Evolutionary conservation across 2,888 invertebrate species (phyloP).

Genomic region (Actias luna): DNA sequence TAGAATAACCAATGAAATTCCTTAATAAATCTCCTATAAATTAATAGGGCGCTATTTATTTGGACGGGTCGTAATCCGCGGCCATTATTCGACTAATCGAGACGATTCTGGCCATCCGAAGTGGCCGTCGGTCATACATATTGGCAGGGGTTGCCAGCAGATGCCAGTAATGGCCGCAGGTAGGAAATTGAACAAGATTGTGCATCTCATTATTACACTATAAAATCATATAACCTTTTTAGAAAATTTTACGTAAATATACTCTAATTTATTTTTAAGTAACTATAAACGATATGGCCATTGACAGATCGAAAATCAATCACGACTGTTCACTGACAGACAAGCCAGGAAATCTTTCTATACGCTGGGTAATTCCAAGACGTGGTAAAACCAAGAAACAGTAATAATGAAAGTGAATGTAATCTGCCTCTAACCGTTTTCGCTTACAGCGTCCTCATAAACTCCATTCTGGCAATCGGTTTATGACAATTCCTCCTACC

Average conservation of each 20-base stretch:
- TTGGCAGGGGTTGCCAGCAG: constrained; percentile 9
- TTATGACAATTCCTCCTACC: too few relatives aligned
- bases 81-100: constrained; percentile 57
- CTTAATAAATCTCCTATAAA: constrained; percentile 41
- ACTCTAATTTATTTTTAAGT: too few relatives aligned
- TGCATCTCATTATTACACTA: background rate
- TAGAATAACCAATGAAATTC: background rate
- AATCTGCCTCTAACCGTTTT: too few relatives aligned
- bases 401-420: too few relatives aligned
- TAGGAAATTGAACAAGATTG: background rate
- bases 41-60: constrained; percentile 50
- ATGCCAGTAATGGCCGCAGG: constrained; percentile 19
- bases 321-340: too few relatives aligned
- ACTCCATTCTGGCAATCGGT: too few relatives aligned
- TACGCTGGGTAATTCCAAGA: too few relatives aligned
- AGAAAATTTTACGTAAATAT: background rate
- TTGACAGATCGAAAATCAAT: too few relatives aligned
- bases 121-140: constrained; percentile 17
- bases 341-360: too few relatives aligned
- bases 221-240: background rate
- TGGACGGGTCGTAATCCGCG: constrained; percentile 40
- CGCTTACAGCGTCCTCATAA: too few relatives aligned
- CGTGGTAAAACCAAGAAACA: too few relatives aligned
- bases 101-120: constrained; percentile 19
- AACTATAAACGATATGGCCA: too few relatives aligned